These are phyloP conservation scores for Mycetomoellerius zeteki DNA, from an alignment of 1,140 invertebrate species.

Conservation along the genomic window DNA sequence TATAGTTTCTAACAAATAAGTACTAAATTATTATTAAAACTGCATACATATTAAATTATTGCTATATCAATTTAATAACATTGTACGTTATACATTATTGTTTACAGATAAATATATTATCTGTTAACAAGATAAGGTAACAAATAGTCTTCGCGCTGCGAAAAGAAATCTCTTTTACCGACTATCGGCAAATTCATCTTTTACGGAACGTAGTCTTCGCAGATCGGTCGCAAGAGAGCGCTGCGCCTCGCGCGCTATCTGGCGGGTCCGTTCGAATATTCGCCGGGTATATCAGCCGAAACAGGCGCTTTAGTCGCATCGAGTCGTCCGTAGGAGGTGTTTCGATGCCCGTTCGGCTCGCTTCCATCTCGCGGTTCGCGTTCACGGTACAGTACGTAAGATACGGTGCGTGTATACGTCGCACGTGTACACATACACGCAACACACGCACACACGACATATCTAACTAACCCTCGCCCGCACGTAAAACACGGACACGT, in stretches of 20 bases:
- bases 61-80: too few species aligned
- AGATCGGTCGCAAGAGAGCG: too few species aligned
- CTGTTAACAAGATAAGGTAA: too few species aligned
- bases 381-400: constrained; percentile 58
- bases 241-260: not conserved
- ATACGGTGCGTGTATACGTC: constrained; percentile 68
- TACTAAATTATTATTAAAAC: too few species aligned
- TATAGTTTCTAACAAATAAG: too few species aligned
- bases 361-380: constrained; percentile 30
- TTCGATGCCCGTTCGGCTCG: constrained; percentile 47
- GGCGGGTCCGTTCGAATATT: not conserved
- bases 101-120: too few species aligned
- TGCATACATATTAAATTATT: too few species aligned
- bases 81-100: too few species aligned
- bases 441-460: not conserved
- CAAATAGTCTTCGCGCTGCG: too few species aligned
- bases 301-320: constrained; percentile 75
- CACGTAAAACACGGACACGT: not conserved
- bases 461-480: not conserved
- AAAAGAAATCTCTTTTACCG: not conserved
- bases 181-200: not conserved
- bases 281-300: not conserved
- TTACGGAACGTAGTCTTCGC: too few species aligned
- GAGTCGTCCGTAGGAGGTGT: constrained; percentile 68
- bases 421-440: constrained; percentile 38